Conservation (phyloP, 2,888 invertebrate species). For the Stramonita haemastoma region DNA sequence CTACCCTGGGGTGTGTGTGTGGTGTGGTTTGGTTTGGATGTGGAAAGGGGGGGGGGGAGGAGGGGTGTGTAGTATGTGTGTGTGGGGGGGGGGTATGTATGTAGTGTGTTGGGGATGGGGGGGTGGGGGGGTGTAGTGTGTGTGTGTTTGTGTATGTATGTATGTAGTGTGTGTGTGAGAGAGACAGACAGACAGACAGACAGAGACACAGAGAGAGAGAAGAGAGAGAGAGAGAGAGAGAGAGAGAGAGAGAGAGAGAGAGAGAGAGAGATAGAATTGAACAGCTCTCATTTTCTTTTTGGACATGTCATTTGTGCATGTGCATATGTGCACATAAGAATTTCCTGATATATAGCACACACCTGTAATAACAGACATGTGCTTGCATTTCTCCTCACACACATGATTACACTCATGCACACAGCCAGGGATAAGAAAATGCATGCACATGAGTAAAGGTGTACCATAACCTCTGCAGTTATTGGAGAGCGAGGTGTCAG, state of each 20-base stretch:
- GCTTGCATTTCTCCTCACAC: background rate
- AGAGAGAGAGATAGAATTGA: no score
- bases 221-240: no score
- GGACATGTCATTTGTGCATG: background rate
- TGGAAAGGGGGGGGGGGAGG: background rate
- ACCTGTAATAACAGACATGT: background rate
- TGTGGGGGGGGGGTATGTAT: background rate
- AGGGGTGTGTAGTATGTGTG: background rate
- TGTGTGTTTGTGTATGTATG: background rate
- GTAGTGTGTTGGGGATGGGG: background rate
- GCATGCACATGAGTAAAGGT: background rate
- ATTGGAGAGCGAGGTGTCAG: no score
- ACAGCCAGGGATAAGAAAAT: background rate
- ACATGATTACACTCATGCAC: background rate
- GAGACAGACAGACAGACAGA: no score
- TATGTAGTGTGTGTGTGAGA: background rate
- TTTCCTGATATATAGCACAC: background rate
- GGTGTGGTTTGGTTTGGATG: background rate
- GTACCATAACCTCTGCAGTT: no score
- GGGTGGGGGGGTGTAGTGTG: background rate
- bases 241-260: no score
- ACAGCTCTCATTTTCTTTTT: no score
- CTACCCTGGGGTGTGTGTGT: conserved; percentile 71
- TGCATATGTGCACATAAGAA: background rate
- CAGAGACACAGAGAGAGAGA: no score